Evolutionary conservation across 2,113 vertebrate genomes (phyloP), one percentile per base, ranked within the genome.

Genomic region (Ageneiosus marmoratus): DNA sequence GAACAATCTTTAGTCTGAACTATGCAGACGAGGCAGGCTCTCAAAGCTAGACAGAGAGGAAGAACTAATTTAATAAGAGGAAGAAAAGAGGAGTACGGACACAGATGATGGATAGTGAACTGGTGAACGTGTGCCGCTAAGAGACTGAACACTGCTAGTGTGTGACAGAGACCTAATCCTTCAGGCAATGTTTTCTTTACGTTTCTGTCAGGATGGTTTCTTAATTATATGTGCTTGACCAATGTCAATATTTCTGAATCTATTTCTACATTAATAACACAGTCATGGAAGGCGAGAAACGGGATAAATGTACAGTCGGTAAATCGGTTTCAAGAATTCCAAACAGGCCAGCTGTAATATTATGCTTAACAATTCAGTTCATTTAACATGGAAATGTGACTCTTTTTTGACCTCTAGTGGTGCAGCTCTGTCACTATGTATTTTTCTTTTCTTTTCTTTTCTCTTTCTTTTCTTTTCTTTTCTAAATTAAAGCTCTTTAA

Each of bases 381-480:
- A 41, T 73, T 73, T 16, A 13, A 50, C 4, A 29, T 10, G 32
- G 20, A 32, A 65, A 77, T 24, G 9, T 44, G 73, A 4, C 24
- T 70, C 75, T 48, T 83, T 58, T 77, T 48, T 56, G 37, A 58
- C 51, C 58, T 78, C 75, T 83, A 83, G 74, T 83, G 75, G 74
- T 37, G 50, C 20, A 53, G 7, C 12, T 22, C 8, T 83, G 81
- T 8, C 72, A 76, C 77, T 24, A 63, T 44, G 12, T 55, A 24
- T 3, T 55, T 22, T 76, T 22, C 5, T 18, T n/a, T 48, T 24
- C 4, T n/a, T 51, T 24, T 55, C 32, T 76, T 32, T 53, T 22
- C 10, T 24, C 11, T 22, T 7, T 56, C 22, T 56, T 7, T 22
- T 56, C 20, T 56, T 24, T 13, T 13, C 12, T 27, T 62, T 62